Evolutionary conservation across 23 tunicate species (phyloP).

Genomic region (Oikopleura dioica): DNA sequence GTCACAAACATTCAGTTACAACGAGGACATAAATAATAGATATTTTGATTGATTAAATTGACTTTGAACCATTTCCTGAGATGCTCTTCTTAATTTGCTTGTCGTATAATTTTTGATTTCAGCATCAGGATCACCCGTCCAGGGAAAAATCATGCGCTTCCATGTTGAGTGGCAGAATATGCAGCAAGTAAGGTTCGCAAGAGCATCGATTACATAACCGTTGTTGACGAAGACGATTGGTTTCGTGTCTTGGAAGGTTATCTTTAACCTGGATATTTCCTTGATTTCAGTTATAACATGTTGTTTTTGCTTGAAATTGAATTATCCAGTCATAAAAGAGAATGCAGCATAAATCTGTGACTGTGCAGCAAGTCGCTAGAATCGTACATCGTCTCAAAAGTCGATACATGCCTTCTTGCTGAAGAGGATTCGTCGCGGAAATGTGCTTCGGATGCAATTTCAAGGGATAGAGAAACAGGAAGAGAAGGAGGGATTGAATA

Average conservation of each 20-base stretch:
- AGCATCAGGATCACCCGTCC: slow-evolving; percentile 6
- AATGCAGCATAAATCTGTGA: neutral
- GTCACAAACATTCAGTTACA: too few relatives aligned
- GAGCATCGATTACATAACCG: slow-evolving; percentile 6
- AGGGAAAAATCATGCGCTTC: neutral
- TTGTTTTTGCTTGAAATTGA: neutral
- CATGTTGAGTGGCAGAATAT: slow-evolving; percentile 6
- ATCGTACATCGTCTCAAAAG: neutral
- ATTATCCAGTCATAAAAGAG: neutral
- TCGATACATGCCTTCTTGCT: neutral
- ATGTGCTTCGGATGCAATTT: neutral
- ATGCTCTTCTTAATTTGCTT: too few relatives aligned
- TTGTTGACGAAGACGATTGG: slow-evolving; percentile 7
- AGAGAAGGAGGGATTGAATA: neutral
- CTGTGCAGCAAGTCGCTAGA: neutral
- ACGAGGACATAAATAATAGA: too few relatives aligned
- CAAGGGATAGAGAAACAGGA: neutral
- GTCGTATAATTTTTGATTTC: neutral
- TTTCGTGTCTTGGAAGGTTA: neutral
- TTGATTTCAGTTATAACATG: neutral
- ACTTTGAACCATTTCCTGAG: too few relatives aligned
- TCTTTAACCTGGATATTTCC: neutral
- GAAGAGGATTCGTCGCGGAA: neutral
- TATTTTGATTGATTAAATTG: too few relatives aligned
- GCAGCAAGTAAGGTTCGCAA: slow-evolving; percentile 5